Evolutionary conservation across 2,888 invertebrate species (phyloP), one percentile per base, ranked within the genome.

Genomic region (Tetranychus piercei): DNA sequence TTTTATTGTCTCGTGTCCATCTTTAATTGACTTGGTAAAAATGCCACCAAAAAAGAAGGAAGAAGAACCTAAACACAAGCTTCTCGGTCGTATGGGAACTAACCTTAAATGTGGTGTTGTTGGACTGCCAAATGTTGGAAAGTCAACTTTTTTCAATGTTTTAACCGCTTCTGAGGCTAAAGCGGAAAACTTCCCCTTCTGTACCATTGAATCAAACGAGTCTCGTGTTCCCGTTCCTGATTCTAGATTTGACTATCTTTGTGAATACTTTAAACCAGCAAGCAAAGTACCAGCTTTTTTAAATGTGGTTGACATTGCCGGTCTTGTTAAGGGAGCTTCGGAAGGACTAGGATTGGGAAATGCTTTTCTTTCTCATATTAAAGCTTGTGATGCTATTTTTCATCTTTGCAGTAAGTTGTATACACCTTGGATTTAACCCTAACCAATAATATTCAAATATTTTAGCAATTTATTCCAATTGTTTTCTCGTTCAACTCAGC

Each of bases 181-280:
- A 75, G 99, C 99, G 74, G 99, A 97, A 83, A 99, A 99, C 83
- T 99, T 97, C 82, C 97, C 99, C 1, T 99, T 99, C 87, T 99
- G 99, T 86, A 99, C 99, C 83, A 99, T 99, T 82, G 96, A 99
- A 85, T 99, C 99, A 72, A 97, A 97, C 91, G 97, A 99, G 88
- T 96, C 93, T 94, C 89, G 96, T 82, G 99, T 99, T 80, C 94
- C 96, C 44, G 97, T 99, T 8, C 96, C 96, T 3, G 99, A 99
- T 84, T 87, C 88, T 74, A 87, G 99, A 80, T 99, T 87, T 83
- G 94, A 96, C 81, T 96, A 88, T 83, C 87, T 99, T 67, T 91
- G 91, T 83, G 89, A 96, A 78, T 92, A 88, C 82, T 94, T 91
- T 85, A 94, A 97, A 83, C 99, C 99, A 77, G 86, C 85, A 84